Base-by-base conservation (phyloP, 2,888 invertebrate species). In the Hipparchia semele region DNA sequence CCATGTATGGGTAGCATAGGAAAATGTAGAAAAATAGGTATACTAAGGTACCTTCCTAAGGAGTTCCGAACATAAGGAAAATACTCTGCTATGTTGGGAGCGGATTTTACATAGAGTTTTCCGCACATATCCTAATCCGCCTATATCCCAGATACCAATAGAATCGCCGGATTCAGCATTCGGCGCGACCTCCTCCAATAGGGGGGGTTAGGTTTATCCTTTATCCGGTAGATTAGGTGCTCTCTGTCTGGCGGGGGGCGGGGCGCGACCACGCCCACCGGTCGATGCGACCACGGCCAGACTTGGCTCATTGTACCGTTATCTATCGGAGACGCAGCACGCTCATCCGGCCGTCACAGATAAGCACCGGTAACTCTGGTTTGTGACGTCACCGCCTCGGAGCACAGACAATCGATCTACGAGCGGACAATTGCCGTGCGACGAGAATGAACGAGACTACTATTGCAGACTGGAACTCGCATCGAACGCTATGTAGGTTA, bases 201-300 rank as follows among this genome's bases (percentile, higher is more conserved):
- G 85, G 87, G 87, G 86, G 89, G 86, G 83, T 90, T 89, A 91
- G 87, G 87, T 87, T 92, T 89, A 93, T 93, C 93, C 93, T 88
- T 91, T 93, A 94, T 92, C 90, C 92, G 86, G 80, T 80, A 91
- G 94, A 94, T 94, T 92, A 94, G 91, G 82, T 86, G 89, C 82
- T 88, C 88, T 88, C 88, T 86, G 87, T 87, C 87, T 87, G 82
- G 85, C 80, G 81, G 88, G 87, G 84, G 93, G 93, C 91, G 91
- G 91, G 89, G 90, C 87, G 78, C 79, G 87, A 62, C 88, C 92
- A 91, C 92, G 92, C 92, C 92, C 84, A 89, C 90, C 92, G 92
- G 91, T 92, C 92, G 92, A 92, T 92, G 90, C 83, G 87, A 82
- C 79, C 80, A 79, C 77, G 77, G 77, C 75, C 80, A 77, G 75